Conservation (phyloP, 2,113 vertebrate species). For the Zosterops hypoxanthus region DNA sequence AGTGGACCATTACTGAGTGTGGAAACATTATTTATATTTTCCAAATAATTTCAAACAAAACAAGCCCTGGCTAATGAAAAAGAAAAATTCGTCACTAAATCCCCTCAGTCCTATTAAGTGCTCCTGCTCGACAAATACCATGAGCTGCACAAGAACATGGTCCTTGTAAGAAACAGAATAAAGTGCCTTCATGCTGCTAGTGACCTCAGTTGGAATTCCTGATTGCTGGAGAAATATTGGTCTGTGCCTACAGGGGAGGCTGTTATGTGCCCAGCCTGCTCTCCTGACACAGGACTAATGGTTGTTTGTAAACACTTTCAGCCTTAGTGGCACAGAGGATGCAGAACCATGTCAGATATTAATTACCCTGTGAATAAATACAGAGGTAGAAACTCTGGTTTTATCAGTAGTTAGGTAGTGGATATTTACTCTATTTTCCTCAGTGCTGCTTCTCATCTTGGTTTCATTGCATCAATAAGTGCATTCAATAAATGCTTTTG, state of each 20-base stretch:
- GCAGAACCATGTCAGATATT: constrained; percentile 5
- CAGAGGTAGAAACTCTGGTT: background rate
- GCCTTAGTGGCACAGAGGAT: background rate
- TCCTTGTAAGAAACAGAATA: background rate
- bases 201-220: constrained; percentile 20
- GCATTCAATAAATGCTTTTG: background rate
- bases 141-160: background rate
- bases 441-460: background rate
- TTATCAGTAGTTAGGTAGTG: background rate
- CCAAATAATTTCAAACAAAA: constrained; percentile 36
- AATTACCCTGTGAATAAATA: constrained; percentile 8
- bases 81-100: background rate
- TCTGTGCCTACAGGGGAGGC: background rate
- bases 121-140: background rate
- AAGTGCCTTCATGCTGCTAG: background rate
- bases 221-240: constrained; percentile 30
- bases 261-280: background rate
- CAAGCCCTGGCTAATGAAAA: background rate
- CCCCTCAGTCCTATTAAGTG: background rate
- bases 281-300: background rate
- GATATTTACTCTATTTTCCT: background rate
- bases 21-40: constrained; percentile 49
- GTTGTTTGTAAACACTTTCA: constrained; percentile 27
- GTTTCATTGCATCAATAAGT: constrained; percentile 1
- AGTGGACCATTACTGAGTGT: background rate